Evolutionary conservation across 2,888 invertebrate species (phyloP).

Genomic region (Aspidiotus rigidus): DNA sequence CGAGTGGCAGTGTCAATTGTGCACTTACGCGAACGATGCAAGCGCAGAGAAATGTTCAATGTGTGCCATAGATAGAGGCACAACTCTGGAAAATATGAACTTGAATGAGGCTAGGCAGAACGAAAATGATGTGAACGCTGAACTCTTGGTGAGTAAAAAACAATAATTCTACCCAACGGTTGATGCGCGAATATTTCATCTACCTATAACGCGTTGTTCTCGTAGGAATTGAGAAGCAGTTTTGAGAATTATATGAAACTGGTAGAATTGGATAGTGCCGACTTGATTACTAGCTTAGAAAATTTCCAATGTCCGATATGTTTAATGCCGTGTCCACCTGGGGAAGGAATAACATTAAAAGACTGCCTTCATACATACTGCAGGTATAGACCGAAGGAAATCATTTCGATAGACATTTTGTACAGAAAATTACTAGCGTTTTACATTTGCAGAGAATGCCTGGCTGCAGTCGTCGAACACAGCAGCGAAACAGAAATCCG

Average conservation of each 20-base stretch:
- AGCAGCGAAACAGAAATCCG: conserved; percentile 67
- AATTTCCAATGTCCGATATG: conserved; percentile 75
- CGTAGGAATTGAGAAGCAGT: conserved; percentile 21
- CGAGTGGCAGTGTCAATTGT: too few species aligned
- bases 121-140: too few species aligned
- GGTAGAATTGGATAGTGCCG: conserved; percentile 60
- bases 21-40: too few species aligned
- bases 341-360: conserved; percentile 64
- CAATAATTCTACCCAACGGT: too few species aligned
- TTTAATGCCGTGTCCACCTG: conserved; percentile 54
- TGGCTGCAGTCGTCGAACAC: conserved; percentile 61
- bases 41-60: too few species aligned
- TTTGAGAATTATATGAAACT: conserved; percentile 52
- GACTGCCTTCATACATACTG: conserved; percentile 86
- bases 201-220: too few species aligned
- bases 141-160: too few species aligned
- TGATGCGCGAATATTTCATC: too few species aligned
- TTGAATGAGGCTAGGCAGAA: too few species aligned
- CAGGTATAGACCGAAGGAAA: conserved; percentile 45
- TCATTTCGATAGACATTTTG: neutral
- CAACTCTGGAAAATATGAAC: too few species aligned
- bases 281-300: conserved; percentile 62
- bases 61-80: too few species aligned
- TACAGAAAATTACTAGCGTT: neutral
- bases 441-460: conserved; percentile 49